Conservation (phyloP, 2,888 invertebrate species). For the Stenoptilia bipunctidactyla region DNA sequence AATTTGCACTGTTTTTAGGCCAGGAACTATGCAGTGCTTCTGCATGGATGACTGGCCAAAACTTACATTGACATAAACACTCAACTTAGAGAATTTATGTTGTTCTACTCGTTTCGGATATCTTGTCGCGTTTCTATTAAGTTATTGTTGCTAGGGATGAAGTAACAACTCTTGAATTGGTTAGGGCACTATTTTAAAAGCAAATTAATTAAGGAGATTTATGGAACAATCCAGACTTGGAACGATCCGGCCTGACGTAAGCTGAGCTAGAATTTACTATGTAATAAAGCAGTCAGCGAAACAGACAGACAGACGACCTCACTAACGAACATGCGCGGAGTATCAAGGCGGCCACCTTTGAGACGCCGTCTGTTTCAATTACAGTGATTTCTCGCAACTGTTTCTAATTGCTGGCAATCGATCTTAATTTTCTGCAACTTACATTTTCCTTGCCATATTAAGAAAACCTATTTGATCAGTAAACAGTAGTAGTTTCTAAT, state of each 20-base stretch:
- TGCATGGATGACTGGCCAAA: conserved; percentile 3
- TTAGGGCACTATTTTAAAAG: conserved; percentile 20
- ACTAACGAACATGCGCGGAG: conserved; percentile 32
- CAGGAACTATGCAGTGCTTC: conserved; percentile 2
- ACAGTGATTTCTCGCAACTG: background rate
- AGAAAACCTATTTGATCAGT: too few relatives aligned
- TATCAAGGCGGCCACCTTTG: conserved; percentile 5
- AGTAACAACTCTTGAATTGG: background rate
- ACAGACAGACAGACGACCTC: conserved; percentile 28
- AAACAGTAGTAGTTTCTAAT: too few relatives aligned
- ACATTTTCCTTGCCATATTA: too few relatives aligned
- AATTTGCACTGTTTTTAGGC: conserved; percentile 22
- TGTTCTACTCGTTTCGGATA: too few relatives aligned
- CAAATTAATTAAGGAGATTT: conserved; percentile 30
- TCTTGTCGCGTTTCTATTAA: too few relatives aligned
- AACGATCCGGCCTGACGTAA: conserved; percentile 23
- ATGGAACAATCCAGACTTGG: conserved; percentile 22
- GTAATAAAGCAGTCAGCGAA: conserved; percentile 41
- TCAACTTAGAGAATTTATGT: too few relatives aligned
- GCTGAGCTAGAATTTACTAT: conserved; percentile 38
- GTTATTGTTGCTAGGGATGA: background rate
- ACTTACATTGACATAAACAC: too few relatives aligned
- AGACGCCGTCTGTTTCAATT: conserved; percentile 11
- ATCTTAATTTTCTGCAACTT: background rate
- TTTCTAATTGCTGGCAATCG: background rate